Percentiles rank a stretch among this genome's conserved stretches.
Evolutionary conservation across 35 echinoderm and acorn worm genomes (phyloP).

Genomic region (Diadema setosum): DNA sequence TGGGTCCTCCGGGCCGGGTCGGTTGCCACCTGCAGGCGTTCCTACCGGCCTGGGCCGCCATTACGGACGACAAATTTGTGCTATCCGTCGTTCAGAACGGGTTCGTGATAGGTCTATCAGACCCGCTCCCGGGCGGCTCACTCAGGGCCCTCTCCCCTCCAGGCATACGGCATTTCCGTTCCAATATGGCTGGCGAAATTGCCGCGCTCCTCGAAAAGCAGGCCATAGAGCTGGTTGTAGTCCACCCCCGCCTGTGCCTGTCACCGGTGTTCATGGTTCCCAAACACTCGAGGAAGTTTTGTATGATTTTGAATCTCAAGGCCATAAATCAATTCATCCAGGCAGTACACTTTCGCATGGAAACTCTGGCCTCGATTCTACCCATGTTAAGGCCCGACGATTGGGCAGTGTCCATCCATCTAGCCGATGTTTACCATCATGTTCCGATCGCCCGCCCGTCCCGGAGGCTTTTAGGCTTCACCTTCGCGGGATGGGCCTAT

Average conservation of each 20-base stretch:
- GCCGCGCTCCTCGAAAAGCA: not conserved
- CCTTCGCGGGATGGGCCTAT: not conserved
- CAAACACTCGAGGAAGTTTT: not conserved
- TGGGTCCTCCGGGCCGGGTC: not conserved
- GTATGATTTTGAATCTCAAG: not conserved
- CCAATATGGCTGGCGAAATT: not conserved
- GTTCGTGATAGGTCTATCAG: not conserved
- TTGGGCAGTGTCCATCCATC: not conserved
- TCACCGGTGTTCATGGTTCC: not conserved
- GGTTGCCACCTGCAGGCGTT: not conserved
- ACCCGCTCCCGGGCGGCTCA: not conserved
- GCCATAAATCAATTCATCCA: not conserved
- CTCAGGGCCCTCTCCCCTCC: no score
- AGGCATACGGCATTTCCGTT: not conserved
- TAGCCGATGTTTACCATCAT: not conserved
- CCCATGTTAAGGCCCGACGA: no score
- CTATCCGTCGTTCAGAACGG: no score
- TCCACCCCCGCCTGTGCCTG: not conserved
- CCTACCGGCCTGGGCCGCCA: not conserved
- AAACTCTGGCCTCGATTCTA: not conserved
- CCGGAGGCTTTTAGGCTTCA: no score
- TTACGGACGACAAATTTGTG: no score
- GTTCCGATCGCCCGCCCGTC: not conserved
- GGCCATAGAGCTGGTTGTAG: not conserved
- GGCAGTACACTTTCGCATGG: no score